Conservation (phyloP, 2,113 vertebrate genomes). For the Chaetura pelagica region DNA sequence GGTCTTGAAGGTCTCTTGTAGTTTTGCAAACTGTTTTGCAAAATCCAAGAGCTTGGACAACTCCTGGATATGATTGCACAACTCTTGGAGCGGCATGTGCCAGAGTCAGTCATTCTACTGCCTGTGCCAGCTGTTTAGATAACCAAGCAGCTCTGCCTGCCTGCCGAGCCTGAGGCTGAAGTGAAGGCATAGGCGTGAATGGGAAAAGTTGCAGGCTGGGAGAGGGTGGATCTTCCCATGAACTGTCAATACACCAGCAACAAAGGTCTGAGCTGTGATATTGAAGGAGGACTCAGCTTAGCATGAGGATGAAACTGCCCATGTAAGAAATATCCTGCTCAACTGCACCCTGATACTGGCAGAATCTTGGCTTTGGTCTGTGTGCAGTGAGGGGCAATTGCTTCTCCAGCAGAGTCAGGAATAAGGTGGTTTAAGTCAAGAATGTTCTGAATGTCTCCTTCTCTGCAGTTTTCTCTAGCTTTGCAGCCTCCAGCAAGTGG, state of each 20-base stretch:
- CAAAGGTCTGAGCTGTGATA: background rate
- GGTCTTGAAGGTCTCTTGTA: background rate
- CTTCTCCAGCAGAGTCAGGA: background rate
- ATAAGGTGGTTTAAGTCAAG: background rate
- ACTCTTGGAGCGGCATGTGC: background rate
- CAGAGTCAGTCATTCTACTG: background rate
- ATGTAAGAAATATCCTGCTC: background rate
- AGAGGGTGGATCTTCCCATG: background rate
- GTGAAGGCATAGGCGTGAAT: background rate
- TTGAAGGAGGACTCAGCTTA: background rate
- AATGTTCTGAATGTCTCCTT: background rate
- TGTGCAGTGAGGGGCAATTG: background rate
- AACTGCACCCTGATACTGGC: background rate
- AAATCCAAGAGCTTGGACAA: conserved; percentile 13
- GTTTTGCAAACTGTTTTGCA: background rate
- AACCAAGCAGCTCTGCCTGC: background rate
- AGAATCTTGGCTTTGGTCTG: background rate
- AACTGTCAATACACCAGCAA: background rate
- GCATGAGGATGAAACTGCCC: background rate
- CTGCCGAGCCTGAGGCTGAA: background rate
- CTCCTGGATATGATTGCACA: background rate
- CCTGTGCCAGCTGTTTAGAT: background rate
- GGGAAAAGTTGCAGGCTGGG: background rate
- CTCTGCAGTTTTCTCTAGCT: background rate
- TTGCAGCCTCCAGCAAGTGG: background rate